These are phyloP conservation scores for Camponotus pennsylvanicus DNA, from an alignment of 1,140 invertebrate species.

Conservation along the genomic window DNA sequence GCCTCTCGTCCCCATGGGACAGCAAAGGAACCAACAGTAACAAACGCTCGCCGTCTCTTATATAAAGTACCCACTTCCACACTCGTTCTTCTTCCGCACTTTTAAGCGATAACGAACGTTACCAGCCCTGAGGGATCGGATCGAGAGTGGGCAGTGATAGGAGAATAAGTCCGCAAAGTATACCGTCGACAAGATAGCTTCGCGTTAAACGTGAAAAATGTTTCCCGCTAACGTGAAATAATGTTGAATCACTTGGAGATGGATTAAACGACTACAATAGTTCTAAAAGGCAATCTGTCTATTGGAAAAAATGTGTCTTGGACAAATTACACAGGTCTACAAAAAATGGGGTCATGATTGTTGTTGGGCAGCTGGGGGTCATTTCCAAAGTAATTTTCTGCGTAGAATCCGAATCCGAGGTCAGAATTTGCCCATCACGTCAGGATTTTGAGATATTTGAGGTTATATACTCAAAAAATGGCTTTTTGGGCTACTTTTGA, in stretches of 20 bases:
- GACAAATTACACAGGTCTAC: no score
- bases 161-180: constrained; percentile 3
- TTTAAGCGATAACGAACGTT: constrained; percentile 80
- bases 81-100: constrained; percentile 78
- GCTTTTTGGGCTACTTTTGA: no score
- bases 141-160: constrained; percentile 52
- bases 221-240: constrained; percentile 23
- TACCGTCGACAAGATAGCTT: constrained; percentile 40
- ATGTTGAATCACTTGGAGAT: constrained; percentile 8
- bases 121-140: constrained; percentile 70
- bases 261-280: neutral
- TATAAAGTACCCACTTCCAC: constrained; percentile 80
- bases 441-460: no score
- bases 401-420: no score
- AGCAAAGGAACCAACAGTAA: constrained; percentile 71
- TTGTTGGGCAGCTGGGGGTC: no score
- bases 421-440: no score
- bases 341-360: no score
- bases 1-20: constrained; percentile 25
- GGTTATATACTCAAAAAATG: no score
- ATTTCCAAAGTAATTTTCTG: no score
- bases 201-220: constrained; percentile 59
- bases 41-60: constrained; percentile 80
- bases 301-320: neutral
- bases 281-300: neutral